Conservation (phyloP, 2,797 vertebrate genomes). For the Spinus pinus region DNA sequence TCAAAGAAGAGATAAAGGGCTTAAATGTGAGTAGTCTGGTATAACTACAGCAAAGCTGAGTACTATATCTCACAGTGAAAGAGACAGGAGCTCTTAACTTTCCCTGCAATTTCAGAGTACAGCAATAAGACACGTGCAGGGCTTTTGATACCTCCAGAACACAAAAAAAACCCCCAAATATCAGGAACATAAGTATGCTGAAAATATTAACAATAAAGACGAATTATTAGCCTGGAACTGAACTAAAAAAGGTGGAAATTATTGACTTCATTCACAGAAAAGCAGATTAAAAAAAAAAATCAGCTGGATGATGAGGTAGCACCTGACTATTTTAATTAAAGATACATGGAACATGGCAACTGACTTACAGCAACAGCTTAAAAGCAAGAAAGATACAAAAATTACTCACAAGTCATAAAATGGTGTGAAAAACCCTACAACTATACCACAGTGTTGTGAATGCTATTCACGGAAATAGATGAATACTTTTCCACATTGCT, state of each 20-base stretch:
- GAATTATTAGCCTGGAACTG: background rate
- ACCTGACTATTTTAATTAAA: background rate
- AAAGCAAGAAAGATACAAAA: background rate
- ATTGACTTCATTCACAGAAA: background rate
- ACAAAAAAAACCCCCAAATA: background rate
- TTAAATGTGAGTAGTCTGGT: background rate
- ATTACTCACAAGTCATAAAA: background rate
- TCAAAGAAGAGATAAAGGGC: background rate
- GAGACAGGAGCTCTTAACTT: background rate
- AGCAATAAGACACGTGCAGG: background rate
- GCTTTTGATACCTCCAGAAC: background rate
- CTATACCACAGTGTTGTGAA: background rate
- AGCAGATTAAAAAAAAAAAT: background rate
- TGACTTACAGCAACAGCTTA: background rate
- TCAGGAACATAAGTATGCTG: background rate
- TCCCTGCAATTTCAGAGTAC: background rate
- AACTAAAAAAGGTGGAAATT: background rate
- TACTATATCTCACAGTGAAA: background rate
- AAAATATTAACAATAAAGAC: background rate
- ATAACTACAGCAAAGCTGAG: background rate
- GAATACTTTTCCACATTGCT: background rate
- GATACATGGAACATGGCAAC: accelerated
- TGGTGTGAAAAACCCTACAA: background rate
- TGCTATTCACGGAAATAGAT: background rate
- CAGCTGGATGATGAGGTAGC: background rate